Evolutionary conservation across 2,888 invertebrate genomes (phyloP).

Genomic region (Agriopis marginaria): DNA sequence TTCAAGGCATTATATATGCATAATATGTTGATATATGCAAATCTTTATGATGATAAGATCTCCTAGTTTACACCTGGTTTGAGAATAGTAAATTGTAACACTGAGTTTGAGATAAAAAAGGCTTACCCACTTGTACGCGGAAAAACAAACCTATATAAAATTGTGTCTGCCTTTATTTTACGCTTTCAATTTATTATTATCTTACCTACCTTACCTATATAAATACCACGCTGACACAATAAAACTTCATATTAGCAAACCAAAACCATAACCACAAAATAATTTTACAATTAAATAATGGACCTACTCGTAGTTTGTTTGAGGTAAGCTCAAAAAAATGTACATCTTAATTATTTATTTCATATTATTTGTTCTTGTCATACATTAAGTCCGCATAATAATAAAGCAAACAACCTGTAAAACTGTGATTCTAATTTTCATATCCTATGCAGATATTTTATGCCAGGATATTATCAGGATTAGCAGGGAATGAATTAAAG

Average conservation of each 20-base stretch:
- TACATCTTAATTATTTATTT: no score
- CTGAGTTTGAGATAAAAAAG: not conserved
- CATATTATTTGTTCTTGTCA: no score
- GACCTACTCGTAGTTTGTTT: no score
- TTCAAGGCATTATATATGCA: constrained; percentile 56
- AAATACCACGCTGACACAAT: no score
- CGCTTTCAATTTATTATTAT: not conserved
- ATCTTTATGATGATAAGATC: constrained; percentile 40
- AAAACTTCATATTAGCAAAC: no score
- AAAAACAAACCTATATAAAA: no score
- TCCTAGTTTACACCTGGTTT: constrained; percentile 27
- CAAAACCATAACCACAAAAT: no score
- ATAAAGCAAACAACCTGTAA: constrained; percentile 24
- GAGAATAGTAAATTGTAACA: constrained; percentile 12
- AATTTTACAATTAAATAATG: no score
- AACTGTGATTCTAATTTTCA: constrained; percentile 44
- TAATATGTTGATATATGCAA: constrained; percentile 54
- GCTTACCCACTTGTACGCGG: no score
- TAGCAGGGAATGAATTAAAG: constrained; percentile 48
- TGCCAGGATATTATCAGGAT: constrained; percentile 41
- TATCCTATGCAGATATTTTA: constrained; percentile 41
- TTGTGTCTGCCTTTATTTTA: not conserved
- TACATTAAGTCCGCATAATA: constrained; percentile 37
- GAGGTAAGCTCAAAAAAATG: no score
- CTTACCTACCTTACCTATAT: no score